Percentiles rank a stretch among this genome's conserved stretches.
These are phyloP conservation scores for Elegia similella DNA, from an alignment of 2,888 invertebrate genomes.

Conservation along the genomic window DNA sequence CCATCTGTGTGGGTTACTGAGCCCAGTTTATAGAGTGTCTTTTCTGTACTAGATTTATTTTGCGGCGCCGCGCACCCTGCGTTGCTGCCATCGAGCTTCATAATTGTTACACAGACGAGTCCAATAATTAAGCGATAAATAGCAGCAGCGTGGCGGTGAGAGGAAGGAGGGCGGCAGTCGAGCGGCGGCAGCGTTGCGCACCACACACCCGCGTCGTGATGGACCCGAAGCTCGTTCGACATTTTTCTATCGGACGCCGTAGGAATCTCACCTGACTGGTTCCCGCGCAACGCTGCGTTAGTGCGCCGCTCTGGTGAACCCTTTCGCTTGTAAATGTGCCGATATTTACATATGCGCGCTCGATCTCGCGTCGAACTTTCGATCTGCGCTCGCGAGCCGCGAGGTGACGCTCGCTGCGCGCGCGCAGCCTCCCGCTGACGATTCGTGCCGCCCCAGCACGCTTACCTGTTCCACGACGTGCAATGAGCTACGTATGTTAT, in stretches of 20 bases:
- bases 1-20: too few species aligned
- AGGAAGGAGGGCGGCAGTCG: slow-evolving; percentile 78
- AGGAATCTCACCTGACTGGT: slow-evolving; percentile 86
- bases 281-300: slow-evolving; percentile 80
- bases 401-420: slow-evolving; percentile 45
- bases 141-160: slow-evolving; percentile 68
- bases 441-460: slow-evolving; percentile 60
- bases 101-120: slow-evolving; percentile 78
- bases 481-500: slow-evolving; percentile 75
- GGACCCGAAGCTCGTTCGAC: slow-evolving; percentile 74
- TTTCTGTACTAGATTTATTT: neutral
- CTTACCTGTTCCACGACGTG: slow-evolving; percentile 64
- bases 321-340: slow-evolving; percentile 82
- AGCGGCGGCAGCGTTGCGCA: slow-evolving; percentile 73
- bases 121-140: slow-evolving; percentile 81
- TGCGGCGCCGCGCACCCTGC: slow-evolving; percentile 60
- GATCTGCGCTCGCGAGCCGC: slow-evolving; percentile 72
- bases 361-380: slow-evolving; percentile 79
- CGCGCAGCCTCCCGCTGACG: slow-evolving; percentile 50
- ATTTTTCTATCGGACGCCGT: slow-evolving; percentile 83
- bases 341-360: slow-evolving; percentile 81
- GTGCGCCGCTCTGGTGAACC: slow-evolving; percentile 81
- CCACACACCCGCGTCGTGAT: slow-evolving; percentile 71
- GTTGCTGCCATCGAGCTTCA: slow-evolving; percentile 61
- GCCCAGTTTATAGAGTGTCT: neutral